Evolutionary conservation across 2,113 vertebrate genomes (phyloP), one percentile per base, ranked within the genome.

Genomic region (Antennarius striatus): DNA sequence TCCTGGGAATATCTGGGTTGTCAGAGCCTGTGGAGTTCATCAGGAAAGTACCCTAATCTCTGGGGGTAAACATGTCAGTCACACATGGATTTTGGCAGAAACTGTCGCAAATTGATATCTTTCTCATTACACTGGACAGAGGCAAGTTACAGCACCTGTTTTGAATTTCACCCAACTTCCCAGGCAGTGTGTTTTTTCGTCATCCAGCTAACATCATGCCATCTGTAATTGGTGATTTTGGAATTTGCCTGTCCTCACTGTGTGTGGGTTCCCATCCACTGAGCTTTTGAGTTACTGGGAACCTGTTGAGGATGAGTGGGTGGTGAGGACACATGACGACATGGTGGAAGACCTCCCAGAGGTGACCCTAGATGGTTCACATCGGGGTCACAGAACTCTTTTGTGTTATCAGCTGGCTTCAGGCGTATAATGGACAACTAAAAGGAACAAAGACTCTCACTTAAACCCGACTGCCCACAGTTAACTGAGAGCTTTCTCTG

Each of bases 401-500:
- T 90, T 89, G 68, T 86, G 71, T 69, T 62, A 22, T 59, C 22
- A 54, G n/a, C 29, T 28, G 59, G 56, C 72, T 63, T 50, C 59
- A 56, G 70, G 59, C 12, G 8, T 59, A 43, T 76, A 81, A 85
- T 68, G 58, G 57, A 28, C 57, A 79, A 62, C 51, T 71, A 77
- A 80, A 82, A 63, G 30, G 48, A 90, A 81, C 84, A 91, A 85
- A 89, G 75, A 65, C n/a, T 62, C 72, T 70, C 63, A 66, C 68
- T 83, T 78, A 67, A 88, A 65, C 42, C 62, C 10, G 6, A 16
- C 49, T 65, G 54, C 65, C 71, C 68, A 48, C 45, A 14, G 73
- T 80, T 66, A 86, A 51, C 51, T 42, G 45, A 68, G 39, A 0
- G 63, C 77, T 86, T 83, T 85, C 71, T 84, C 76, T 75, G 50